phyloP scores from a whole-genome alignment of 2,888 invertebrate genomes.

The Lasioglossum malachurum region DNA sequence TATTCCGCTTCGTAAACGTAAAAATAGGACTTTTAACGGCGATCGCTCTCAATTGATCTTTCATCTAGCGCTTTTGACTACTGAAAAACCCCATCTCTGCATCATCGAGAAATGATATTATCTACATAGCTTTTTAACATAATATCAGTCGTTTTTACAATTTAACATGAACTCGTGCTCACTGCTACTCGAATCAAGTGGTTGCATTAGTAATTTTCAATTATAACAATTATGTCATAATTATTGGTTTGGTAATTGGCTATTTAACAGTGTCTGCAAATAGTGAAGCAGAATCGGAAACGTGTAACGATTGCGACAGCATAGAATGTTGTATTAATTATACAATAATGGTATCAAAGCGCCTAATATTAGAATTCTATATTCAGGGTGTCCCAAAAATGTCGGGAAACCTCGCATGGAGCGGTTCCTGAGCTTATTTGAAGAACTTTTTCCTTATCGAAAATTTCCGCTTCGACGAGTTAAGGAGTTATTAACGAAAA shows the following conservation, averaged over 20 bases:
- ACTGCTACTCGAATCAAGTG: neutral
- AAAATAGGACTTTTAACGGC: too few relatives aligned
- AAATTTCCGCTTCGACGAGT: too few relatives aligned
- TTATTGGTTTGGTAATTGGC: conserved; percentile 10
- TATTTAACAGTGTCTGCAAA: conserved; percentile 8
- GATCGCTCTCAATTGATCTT: too few relatives aligned
- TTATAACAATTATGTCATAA: conserved; percentile 9
- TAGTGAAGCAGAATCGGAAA: neutral
- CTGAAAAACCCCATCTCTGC: too few relatives aligned
- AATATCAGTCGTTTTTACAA: neutral
- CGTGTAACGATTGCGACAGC: neutral
- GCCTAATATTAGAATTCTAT: neutral
- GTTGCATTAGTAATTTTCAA: neutral
- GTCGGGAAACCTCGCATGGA: too few relatives aligned
- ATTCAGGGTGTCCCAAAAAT: too few relatives aligned
- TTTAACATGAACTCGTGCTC: neutral
- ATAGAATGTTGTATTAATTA: neutral
- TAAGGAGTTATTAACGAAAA: too few relatives aligned
- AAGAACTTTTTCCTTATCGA: too few relatives aligned
- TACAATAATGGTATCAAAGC: neutral
- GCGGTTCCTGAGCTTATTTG: too few relatives aligned
- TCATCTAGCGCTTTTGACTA: too few relatives aligned
- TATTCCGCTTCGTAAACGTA: too few relatives aligned
- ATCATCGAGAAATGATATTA: too few relatives aligned
- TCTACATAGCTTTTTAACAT: neutral